Evolutionary conservation across 2,797 vertebrate genomes (phyloP).

Genomic region (Sebastes alutus): DNA sequence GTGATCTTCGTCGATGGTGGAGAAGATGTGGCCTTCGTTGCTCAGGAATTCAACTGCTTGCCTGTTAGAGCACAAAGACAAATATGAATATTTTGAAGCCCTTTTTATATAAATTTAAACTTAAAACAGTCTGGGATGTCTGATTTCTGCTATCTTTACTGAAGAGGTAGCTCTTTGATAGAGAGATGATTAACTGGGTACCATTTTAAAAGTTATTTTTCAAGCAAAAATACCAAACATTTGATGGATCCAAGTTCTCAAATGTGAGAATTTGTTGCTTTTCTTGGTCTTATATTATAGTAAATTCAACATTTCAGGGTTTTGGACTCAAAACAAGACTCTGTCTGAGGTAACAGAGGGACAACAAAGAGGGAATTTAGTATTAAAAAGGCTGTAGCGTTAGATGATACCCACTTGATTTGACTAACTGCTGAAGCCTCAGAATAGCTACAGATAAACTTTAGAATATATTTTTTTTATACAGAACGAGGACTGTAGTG

Average conservation of each 20-base stretch:
- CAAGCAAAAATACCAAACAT: not conserved
- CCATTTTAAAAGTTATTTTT: not conserved
- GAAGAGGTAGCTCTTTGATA: not conserved
- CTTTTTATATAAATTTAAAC: not conserved
- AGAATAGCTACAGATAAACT: not conserved
- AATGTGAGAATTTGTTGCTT: not conserved
- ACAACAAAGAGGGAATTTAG: not conserved
- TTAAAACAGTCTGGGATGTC: not conserved
- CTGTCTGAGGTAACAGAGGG: not conserved
- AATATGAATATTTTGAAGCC: not conserved
- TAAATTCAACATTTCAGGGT: not conserved
- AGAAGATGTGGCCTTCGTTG: constrained; percentile 98
- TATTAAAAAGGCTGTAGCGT: too few relatives aligned
- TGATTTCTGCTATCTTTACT: not conserved
- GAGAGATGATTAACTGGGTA: not conserved
- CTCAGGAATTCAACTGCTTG: constrained; percentile 97
- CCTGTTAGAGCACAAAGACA: constrained; percentile 71
- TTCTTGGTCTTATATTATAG: not conserved
- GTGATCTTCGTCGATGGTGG: constrained; percentile 97
- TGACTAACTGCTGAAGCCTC: not conserved
- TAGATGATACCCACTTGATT: too few relatives aligned
- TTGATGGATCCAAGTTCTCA: not conserved
- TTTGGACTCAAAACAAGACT: not conserved
- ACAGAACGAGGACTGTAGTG: not conserved
- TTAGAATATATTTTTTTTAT: not conserved